These are phyloP conservation scores for Trichogramma pretiosum DNA, from an alignment of 1,140 invertebrate genomes.

Conservation along the genomic window DNA sequence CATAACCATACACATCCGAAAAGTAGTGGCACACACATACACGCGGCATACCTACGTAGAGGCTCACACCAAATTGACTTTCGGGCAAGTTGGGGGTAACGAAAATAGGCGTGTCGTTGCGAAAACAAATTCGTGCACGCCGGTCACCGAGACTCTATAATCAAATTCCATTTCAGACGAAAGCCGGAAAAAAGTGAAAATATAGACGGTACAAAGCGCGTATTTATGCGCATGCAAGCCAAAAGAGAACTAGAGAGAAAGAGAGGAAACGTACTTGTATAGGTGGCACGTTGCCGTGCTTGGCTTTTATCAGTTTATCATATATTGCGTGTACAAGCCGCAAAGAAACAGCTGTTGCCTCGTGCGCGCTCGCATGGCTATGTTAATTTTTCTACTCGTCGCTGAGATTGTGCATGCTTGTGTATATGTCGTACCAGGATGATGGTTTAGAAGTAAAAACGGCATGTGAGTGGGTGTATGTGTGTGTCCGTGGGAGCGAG, in stretches of 20 bases:
- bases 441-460: constrained; percentile 16
- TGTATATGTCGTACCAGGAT: too few relatives aligned
- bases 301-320: constrained; percentile 43
- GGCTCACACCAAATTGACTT: neutral
- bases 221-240: constrained; percentile 15
- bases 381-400: constrained; percentile 35
- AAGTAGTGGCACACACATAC: constrained; percentile 8
- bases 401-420: neutral
- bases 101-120: constrained; percentile 8
- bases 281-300: constrained; percentile 5
- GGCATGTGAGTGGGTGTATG: constrained; percentile 4
- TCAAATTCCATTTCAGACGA: constrained; percentile 17
- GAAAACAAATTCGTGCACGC: too few relatives aligned
- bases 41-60: neutral
- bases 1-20: constrained; percentile 5
- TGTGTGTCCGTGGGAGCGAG: constrained; percentile 12
- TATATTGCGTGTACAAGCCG: too few relatives aligned
- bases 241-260: constrained; percentile 4
- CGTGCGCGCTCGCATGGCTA: constrained; percentile 19
- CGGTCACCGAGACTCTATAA: too few relatives aligned
- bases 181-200: constrained; percentile 5
- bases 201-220: neutral
- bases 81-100: neutral
- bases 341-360: constrained; percentile 18
- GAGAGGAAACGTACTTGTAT: constrained; percentile 5